A percentile compares a stretch with the other conserved stretches of the same genome.
Evolutionary conservation across 2,888 invertebrate species (phyloP).

Genomic region (Notodonta dromedarius): DNA sequence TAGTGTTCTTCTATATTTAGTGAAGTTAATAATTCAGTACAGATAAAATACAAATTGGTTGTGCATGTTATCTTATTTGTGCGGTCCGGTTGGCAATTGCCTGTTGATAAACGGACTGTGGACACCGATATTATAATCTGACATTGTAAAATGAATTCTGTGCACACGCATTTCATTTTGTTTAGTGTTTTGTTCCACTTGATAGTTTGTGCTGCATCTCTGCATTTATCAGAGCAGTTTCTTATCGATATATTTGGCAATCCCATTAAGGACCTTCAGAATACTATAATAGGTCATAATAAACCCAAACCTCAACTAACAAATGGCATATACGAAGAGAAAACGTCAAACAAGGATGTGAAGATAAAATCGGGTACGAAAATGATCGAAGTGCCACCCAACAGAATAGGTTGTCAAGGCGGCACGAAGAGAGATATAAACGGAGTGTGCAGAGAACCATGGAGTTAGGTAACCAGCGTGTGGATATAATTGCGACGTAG

Average conservation of each 20-base stretch:
- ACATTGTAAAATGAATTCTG: conserved; percentile 69
- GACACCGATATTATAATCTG: conserved; percentile 48
- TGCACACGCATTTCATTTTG: conserved; percentile 63
- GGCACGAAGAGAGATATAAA: conserved; percentile 56
- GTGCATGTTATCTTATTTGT: conserved; percentile 40
- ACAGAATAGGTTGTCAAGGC: conserved; percentile 47
- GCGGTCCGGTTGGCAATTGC: conserved; percentile 42
- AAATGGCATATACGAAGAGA: conserved; percentile 3
- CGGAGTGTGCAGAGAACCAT: conserved; percentile 69
- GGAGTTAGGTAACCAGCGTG: conserved; percentile 38
- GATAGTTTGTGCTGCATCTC: conserved; percentile 47
- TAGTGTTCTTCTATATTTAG: conserved; percentile 12
- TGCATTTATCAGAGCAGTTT: conserved; percentile 54
- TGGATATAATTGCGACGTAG: conserved; percentile 46
- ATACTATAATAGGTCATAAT: conserved; percentile 24
- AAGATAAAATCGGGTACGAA: conserved; percentile 25
- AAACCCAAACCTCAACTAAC: conserved; percentile 5
- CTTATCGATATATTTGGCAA: conserved; percentile 66
- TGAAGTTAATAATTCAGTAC: conserved; percentile 17
- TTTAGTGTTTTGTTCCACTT: conserved; percentile 60
- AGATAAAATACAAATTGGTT: conserved; percentile 31
- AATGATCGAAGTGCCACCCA: conserved; percentile 71
- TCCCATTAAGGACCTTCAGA: conserved; percentile 64
- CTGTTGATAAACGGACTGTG: conserved; percentile 55
- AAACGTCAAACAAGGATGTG: conserved; percentile 10